Conservation (phyloP, 2,888 invertebrate species). For the Phyllotreta cruciferae region DNA sequence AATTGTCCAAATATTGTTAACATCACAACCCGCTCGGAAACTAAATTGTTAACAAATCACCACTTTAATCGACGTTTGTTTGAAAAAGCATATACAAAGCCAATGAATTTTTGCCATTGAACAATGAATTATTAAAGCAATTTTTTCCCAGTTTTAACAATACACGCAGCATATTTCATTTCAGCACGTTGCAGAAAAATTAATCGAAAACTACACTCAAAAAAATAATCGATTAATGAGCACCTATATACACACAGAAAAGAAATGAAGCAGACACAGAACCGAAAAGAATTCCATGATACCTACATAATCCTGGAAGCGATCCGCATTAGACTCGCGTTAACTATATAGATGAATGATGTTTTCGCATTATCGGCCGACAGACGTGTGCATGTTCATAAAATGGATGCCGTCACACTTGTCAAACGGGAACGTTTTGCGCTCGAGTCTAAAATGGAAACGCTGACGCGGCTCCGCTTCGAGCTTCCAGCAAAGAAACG, state of each 20-base stretch:
- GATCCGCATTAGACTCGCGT: no score
- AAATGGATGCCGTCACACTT: slow-evolving; percentile 18
- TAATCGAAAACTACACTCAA: no score
- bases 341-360: slow-evolving; percentile 7
- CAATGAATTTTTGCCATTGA: slow-evolving; percentile 1
- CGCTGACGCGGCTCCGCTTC: slow-evolving; percentile 15
- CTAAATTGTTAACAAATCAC: slow-evolving; percentile 4
- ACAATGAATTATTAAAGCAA: no score
- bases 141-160: no score
- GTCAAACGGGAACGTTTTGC: slow-evolving; percentile 10
- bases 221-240: no score
- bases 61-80: slow-evolving; percentile 1
- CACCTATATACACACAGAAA: no score
- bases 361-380: slow-evolving; percentile 16
- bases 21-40: not conserved
- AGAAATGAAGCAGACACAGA: no score
- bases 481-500: slow-evolving; percentile 8
- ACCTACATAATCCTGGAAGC: no score
- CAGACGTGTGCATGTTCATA: slow-evolving; percentile 19
- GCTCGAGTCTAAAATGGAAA: slow-evolving; percentile 12
- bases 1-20: slow-evolving; percentile 6
- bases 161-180: no score
- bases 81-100: slow-evolving; percentile 1
- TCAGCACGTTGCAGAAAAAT: no score
- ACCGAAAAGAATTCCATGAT: no score